A percentile compares a stretch with the other conserved stretches of the same genome.
Conservation (phyloP, 1,140 invertebrate species). For the Pseudachorutes palmiensis region DNA sequence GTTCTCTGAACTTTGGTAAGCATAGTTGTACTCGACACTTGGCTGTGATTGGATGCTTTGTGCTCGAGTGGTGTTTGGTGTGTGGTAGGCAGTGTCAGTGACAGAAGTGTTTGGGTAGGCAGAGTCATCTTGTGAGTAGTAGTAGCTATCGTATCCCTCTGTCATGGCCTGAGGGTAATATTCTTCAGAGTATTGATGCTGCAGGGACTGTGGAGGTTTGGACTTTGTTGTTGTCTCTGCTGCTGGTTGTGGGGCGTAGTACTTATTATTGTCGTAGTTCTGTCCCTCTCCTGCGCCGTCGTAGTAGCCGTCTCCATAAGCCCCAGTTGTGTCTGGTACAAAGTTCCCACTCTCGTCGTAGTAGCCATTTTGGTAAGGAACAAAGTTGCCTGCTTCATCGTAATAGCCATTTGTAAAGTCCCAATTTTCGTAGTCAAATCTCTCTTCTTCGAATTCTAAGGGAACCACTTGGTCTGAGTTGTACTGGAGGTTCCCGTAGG, state of each 20-base stretch:
- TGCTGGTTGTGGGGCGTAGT: background rate
- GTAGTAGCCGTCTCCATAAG: constrained; percentile 11
- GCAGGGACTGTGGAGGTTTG: constrained; percentile 8
- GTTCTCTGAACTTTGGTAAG: constrained; percentile 39
- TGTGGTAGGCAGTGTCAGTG: background rate
- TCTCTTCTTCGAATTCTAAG: background rate
- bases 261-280: constrained; percentile 4
- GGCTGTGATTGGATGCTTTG: constrained; percentile 27
- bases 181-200: constrained; percentile 20
- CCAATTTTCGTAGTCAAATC: constrained; percentile 34
- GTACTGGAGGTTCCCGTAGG: background rate
- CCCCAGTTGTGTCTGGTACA: constrained; percentile 3
- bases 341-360: constrained; percentile 36
- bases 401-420: constrained; percentile 36
- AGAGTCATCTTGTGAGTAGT: background rate
- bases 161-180: constrained; percentile 18
- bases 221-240: constrained; percentile 30
- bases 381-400: constrained; percentile 36
- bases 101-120: background rate
- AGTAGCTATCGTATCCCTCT: constrained; percentile 14
- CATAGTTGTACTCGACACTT: constrained; percentile 38
- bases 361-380: constrained; percentile 36
- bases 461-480: background rate
- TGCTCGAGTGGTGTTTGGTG: background rate
- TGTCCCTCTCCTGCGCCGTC: background rate